Evolutionary conservation across 2,113 vertebrate species (phyloP).

Genomic region (Nyctereutes procyonoides): DNA sequence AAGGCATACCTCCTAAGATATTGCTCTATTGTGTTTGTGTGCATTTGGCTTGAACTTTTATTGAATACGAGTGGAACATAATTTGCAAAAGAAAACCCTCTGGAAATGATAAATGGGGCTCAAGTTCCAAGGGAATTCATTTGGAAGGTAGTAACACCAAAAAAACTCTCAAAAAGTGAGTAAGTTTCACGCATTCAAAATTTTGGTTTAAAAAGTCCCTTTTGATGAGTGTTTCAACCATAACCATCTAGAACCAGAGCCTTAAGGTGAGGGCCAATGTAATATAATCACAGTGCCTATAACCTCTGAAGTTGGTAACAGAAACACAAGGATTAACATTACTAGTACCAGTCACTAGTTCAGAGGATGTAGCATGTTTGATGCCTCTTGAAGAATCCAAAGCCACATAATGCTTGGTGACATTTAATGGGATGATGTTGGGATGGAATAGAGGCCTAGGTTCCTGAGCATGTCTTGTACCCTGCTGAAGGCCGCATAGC

Average conservation of each 20-base stretch:
- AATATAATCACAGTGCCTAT: background rate
- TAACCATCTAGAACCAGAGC: background rate
- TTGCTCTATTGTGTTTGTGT: slow-evolving; percentile 15
- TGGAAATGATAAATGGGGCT: background rate
- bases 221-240: background rate
- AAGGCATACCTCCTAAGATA: slow-evolving; percentile 57
- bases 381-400: slow-evolving; percentile 12
- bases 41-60: slow-evolving; percentile 60
- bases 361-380: background rate
- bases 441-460: background rate
- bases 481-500: background rate
- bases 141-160: background rate
- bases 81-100: background rate
- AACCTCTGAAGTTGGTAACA: background rate
- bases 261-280: background rate
- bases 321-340: background rate
- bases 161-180: background rate
- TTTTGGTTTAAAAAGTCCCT: slow-evolving; percentile 10
- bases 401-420: background rate
- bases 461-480: background rate
- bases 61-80: background rate
- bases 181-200: background rate
- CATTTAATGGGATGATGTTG: background rate
- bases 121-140: slow-evolving; percentile 16
- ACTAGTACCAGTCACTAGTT: background rate